These are phyloP conservation scores for Parasteatoda lunata DNA, from an alignment of 2,888 invertebrate genomes.

Conservation along the genomic window DNA sequence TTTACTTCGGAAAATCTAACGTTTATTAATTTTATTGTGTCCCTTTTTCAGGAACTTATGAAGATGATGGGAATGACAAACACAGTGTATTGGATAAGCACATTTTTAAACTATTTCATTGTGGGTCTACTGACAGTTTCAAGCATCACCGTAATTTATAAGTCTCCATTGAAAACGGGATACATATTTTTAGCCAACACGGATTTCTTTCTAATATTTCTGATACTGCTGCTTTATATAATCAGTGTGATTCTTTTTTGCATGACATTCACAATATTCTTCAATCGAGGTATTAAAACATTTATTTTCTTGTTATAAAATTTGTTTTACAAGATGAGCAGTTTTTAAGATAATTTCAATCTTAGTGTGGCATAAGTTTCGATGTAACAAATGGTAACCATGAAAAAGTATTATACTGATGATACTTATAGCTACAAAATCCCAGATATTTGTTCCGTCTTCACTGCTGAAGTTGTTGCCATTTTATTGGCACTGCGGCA, in stretches of 20 bases:
- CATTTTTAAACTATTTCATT: constrained; percentile 66
- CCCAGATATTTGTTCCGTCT: no score
- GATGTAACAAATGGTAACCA: no score
- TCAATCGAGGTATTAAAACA: constrained; percentile 56
- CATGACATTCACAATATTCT: constrained; percentile 67
- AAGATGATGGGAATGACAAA: constrained; percentile 70
- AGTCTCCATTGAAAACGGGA: constrained; percentile 28
- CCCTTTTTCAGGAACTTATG: constrained; percentile 64
- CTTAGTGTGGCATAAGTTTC: no score
- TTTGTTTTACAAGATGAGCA: constrained; percentile 6
- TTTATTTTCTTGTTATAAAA: no score
- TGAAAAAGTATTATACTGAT: no score
- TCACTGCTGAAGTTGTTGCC: no score
- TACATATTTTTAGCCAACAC: constrained; percentile 22
- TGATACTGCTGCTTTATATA: constrained; percentile 52
- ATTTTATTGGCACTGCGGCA: no score
- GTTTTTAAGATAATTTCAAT: no score
- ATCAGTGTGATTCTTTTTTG: constrained; percentile 60
- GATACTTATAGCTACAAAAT: no score
- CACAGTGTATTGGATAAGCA: constrained; percentile 68
- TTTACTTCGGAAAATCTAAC: no score
- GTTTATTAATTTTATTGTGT: not conserved
- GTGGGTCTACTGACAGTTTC: constrained; percentile 30
- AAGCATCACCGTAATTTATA: constrained; percentile 58
- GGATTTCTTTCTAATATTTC: constrained; percentile 53